These are phyloP conservation scores for Limanda limanda DNA, from an alignment of 2,113 vertebrate genomes.

Conservation along the genomic window DNA sequence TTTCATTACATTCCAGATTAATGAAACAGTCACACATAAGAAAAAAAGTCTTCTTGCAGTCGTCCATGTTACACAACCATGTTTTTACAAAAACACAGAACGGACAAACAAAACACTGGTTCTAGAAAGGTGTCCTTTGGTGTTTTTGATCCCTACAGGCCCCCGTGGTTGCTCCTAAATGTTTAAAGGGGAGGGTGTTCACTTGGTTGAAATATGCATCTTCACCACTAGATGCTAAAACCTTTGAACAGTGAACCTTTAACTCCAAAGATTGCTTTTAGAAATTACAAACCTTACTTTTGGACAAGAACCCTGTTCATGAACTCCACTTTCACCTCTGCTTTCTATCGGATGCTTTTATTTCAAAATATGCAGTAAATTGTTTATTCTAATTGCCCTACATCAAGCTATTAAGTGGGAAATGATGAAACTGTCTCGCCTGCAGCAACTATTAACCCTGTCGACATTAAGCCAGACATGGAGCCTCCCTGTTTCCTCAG, in stretches of 20 bases:
- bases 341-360: background rate
- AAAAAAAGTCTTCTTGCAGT: too few relatives aligned
- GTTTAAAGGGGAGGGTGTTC: background rate
- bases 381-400: background rate
- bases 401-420: background rate
- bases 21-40: too few relatives aligned
- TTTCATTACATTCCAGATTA: too few relatives aligned
- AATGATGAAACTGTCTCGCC: background rate
- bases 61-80: too few relatives aligned
- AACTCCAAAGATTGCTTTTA: too few relatives aligned
- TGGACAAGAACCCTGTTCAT: background rate
- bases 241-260: background rate
- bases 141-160: too few relatives aligned
- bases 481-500: too few relatives aligned
- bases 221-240: background rate
- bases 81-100: too few relatives aligned
- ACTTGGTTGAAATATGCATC: background rate
- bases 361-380: background rate
- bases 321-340: background rate
- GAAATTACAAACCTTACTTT: background rate
- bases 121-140: too few relatives aligned
- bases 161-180: too few relatives aligned
- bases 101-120: too few relatives aligned
- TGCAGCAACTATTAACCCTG: constrained; percentile 1
- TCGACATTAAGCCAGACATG: background rate